These are phyloP conservation scores for Leptura quadrifasciata DNA, from an alignment of 2,888 invertebrate genomes.

Conservation along the genomic window DNA sequence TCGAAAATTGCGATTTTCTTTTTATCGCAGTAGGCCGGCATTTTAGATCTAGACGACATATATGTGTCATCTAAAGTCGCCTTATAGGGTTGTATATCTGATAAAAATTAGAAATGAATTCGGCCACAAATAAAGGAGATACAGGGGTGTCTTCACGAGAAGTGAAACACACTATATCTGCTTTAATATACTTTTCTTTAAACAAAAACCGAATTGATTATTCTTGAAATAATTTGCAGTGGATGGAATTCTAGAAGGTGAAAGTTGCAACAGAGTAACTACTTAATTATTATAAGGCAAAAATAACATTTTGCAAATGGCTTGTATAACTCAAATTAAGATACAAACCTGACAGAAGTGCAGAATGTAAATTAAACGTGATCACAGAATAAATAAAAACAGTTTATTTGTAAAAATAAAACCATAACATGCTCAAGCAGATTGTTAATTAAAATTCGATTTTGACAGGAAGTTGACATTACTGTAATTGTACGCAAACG, in stretches of 20 bases:
- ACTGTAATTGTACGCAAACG: background rate
- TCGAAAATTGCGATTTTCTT: too few relatives aligned
- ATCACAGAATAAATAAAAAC: background rate
- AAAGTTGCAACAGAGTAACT: background rate
- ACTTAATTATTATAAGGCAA: background rate
- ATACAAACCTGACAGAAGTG: background rate
- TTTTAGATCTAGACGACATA: too few relatives aligned
- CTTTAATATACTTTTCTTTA: background rate
- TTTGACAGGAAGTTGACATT: constrained; percentile 1
- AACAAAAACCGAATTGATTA: background rate
- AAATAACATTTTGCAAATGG: background rate
- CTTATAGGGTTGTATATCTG: too few relatives aligned
- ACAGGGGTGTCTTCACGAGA: too few relatives aligned
- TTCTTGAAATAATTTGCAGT: background rate
- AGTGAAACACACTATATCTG: too few relatives aligned
- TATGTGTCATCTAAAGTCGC: too few relatives aligned
- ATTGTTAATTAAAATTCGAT: background rate
- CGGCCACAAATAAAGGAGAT: too few relatives aligned
- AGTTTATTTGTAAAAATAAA: background rate
- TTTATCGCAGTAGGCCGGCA: too few relatives aligned
- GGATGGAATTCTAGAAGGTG: background rate
- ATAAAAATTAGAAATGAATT: too few relatives aligned
- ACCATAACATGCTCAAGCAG: background rate
- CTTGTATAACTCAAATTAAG: background rate
- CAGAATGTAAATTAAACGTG: background rate